phyloP scores from a whole-genome alignment of 2,113 vertebrate species.

The Bolborhynchus lineola region DNA sequence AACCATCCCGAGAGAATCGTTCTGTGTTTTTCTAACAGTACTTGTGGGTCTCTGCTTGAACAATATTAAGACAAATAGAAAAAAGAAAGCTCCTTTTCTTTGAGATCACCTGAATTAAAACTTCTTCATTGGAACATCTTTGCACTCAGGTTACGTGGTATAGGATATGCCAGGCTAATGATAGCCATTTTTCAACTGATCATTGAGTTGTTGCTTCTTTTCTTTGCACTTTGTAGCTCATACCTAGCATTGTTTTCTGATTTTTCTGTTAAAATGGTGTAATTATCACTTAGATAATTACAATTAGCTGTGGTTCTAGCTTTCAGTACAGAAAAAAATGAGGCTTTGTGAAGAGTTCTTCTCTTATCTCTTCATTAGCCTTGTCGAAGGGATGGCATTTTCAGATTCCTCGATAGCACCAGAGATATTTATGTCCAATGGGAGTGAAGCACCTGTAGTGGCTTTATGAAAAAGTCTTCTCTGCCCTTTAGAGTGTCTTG shows the following conservation, averaged over 20 bases:
- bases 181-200: background rate
- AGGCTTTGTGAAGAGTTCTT: background rate
- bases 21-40: background rate
- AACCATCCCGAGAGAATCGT: background rate
- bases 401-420: background rate
- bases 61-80: background rate
- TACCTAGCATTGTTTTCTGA: background rate
- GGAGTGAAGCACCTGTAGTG: background rate
- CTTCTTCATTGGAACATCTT: background rate
- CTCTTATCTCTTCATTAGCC: background rate
- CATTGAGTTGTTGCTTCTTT: background rate
- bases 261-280: background rate
- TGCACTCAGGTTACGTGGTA: background rate
- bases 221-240: background rate
- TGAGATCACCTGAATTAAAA: background rate
- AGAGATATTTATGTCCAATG: background rate
- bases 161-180: background rate
- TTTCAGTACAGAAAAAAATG: background rate
- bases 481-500: background rate
- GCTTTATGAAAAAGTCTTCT: background rate
- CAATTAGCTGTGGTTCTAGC: rapidly evolving
- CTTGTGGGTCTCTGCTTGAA: background rate
- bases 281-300: background rate
- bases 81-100: background rate
- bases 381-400: background rate